Conservation (phyloP, 2,888 invertebrate genomes). For the Agrilus cyanescens region DNA sequence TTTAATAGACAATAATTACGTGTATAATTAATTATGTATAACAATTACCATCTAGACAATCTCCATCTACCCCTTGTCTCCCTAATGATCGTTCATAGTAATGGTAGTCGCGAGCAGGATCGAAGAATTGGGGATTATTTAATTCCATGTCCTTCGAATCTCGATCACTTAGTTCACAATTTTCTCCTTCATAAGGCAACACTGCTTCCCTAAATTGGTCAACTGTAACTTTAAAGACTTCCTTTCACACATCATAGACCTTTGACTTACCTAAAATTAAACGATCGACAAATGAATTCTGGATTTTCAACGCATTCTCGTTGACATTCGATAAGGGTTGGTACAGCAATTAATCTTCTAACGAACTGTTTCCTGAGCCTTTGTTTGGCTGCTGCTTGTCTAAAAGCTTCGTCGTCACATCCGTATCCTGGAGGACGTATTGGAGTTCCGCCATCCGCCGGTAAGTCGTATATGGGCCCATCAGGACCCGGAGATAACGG, state of each 20-base stretch:
- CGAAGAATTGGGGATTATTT: slow-evolving; percentile 76
- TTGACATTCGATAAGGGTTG: slow-evolving; percentile 69
- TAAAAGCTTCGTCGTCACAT: slow-evolving; percentile 76
- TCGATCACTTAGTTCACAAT: slow-evolving; percentile 82
- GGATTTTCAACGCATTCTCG: slow-evolving; percentile 71
- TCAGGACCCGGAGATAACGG: slow-evolving; percentile 32
- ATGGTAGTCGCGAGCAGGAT: slow-evolving; percentile 70
- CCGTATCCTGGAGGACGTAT: slow-evolving; percentile 41
- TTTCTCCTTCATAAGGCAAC: slow-evolving; percentile 49
- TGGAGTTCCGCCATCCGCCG: slow-evolving; percentile 22
- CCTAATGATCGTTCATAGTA: slow-evolving; percentile 72
- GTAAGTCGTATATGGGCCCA: slow-evolving; percentile 33
- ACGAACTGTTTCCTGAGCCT: slow-evolving; percentile 70
- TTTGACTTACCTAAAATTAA: slow-evolving; percentile 61
- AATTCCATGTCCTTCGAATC: slow-evolving; percentile 75
- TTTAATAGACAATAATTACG: too few relatives aligned
- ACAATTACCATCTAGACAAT: slow-evolving; percentile 72
- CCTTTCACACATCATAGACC: not conserved
- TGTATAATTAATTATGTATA: not conserved
- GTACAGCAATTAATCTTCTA: slow-evolving; percentile 58
- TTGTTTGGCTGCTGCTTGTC: slow-evolving; percentile 67
- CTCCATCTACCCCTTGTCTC: slow-evolving; percentile 49
- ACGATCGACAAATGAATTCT: slow-evolving; percentile 76
- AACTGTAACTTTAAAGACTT: not conserved
- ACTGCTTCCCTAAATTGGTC: slow-evolving; percentile 16